phyloP scores from a whole-genome alignment of 2,113 vertebrate species.

The Xerus inauris region DNA sequence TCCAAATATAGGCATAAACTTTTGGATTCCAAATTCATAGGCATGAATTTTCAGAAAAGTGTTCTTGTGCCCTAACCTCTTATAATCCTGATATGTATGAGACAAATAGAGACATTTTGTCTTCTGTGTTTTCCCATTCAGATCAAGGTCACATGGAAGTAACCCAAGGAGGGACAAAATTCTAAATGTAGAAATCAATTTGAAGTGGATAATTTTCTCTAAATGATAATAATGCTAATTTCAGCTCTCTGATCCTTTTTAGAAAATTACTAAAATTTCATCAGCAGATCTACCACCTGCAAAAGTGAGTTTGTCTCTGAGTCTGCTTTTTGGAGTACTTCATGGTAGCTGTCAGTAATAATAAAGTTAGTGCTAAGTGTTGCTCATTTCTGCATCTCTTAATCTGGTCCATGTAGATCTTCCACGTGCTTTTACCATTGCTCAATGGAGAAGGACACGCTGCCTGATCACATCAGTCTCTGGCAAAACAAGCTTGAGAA shows the following conservation, averaged over 20 bases:
- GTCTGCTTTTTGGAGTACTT: not conserved
- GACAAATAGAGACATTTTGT: not conserved
- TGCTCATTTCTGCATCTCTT: not conserved
- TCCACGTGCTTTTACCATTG: accelerated
- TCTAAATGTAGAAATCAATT: not conserved
- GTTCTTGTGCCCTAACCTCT: not conserved
- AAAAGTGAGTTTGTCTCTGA: not conserved
- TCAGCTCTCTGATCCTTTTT: not conserved
- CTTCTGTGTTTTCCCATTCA: not conserved
- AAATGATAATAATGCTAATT: not conserved
- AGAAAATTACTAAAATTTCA: not conserved
- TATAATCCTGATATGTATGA: not conserved
- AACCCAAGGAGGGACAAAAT: not conserved
- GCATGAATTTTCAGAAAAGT: not conserved
- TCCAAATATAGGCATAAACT: not conserved
- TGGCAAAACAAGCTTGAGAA: not conserved
- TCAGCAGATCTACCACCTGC: not conserved
- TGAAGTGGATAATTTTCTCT: not conserved
- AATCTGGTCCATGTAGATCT: not conserved
- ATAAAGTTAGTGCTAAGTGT: not conserved
- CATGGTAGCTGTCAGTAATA: not conserved
- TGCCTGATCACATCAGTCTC: not conserved
- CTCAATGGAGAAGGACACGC: not conserved
- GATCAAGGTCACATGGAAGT: not conserved
- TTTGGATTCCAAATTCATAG: not conserved